Conservation (phyloP, 2,797 vertebrate species). For the Hippocampus kuda region DNA sequence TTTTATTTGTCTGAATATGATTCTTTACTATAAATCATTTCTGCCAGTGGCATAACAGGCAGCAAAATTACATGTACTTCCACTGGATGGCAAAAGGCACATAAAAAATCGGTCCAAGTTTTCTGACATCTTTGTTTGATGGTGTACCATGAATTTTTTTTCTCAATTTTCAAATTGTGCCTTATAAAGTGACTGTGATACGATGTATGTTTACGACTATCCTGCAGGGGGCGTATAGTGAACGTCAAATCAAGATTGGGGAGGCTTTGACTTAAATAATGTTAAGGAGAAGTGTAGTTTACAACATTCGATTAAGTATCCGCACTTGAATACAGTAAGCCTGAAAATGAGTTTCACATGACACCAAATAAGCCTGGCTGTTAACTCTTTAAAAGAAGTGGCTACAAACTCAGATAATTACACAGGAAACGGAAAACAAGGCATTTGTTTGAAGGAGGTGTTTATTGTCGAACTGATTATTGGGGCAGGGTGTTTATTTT, state of each 20-base stretch:
- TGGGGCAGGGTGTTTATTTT: neutral
- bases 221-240: conserved; percentile 37
- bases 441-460: neutral
- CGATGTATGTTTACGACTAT: conserved; percentile 1
- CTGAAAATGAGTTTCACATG: neutral
- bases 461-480: neutral
- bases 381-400: neutral
- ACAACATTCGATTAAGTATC: neutral
- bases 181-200: neutral
- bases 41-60: neutral
- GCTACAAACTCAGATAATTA: neutral
- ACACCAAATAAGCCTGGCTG: neutral
- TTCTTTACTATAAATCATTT: neutral
- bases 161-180: neutral
- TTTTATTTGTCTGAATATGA: neutral
- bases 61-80: neutral
- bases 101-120: neutral
- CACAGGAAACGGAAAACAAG: no score
- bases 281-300: neutral
- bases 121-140: neutral
- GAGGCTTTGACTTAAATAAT: neutral
- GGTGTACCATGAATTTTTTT: neutral
- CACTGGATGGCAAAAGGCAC: neutral
- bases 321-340: neutral
- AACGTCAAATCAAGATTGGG: neutral